A percentile compares a stretch with the other conserved stretches of the same genome.
Evolutionary conservation across 2,113 vertebrate species (phyloP).

Genomic region (Cochlearius cochlearius): DNA sequence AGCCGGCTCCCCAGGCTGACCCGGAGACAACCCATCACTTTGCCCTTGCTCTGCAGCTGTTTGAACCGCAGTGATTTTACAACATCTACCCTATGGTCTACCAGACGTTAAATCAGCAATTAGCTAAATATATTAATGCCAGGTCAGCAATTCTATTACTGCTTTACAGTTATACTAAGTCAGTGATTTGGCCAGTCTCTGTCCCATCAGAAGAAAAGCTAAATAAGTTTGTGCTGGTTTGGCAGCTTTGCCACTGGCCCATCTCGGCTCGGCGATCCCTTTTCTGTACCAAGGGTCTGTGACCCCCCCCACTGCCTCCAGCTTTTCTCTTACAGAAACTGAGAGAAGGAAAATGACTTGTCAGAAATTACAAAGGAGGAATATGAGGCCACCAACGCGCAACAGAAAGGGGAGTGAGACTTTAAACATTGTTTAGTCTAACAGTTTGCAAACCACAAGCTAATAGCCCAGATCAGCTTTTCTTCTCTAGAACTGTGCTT

Average conservation of each 20-base stretch:
- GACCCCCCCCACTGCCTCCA: not conserved
- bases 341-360: not conserved
- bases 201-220: not conserved
- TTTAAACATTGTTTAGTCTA: not conserved
- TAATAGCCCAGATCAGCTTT: not conserved
- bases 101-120: slow-evolving; percentile 1
- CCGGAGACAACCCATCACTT: not conserved
- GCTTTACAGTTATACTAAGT: not conserved
- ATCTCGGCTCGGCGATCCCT: not conserved
- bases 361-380: not conserved
- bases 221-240: not conserved
- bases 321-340: not conserved
- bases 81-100: not conserved
- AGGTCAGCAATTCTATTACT: not conserved
- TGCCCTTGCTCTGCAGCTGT: not conserved
- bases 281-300: not conserved
- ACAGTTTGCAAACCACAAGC: not conserved
- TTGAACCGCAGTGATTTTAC: not conserved
- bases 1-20: not conserved
- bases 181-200: not conserved
- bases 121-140: not conserved
- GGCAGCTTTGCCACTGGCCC: not conserved
- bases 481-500: not conserved
- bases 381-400: not conserved
- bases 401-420: not conserved